Percentiles rank a stretch among this genome's conserved stretches.
phyloP scores from a whole-genome alignment of 2,113 vertebrate species.

The Alouatta palliata region DNA sequence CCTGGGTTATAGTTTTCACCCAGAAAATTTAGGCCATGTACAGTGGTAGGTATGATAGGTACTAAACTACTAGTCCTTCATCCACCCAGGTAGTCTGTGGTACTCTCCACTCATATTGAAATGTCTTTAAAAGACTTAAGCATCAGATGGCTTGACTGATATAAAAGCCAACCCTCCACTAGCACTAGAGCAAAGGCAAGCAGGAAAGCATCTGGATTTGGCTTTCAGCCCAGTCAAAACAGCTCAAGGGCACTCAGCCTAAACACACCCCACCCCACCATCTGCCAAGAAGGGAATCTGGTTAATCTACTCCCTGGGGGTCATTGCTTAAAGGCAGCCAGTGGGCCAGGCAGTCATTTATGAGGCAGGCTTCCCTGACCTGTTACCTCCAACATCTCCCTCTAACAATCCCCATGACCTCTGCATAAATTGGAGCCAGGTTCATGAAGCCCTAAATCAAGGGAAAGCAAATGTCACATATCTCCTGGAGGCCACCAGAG shows the following conservation, averaged over 20 bases:
- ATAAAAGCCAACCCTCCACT: background rate
- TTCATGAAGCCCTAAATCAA: background rate
- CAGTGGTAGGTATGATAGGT: background rate
- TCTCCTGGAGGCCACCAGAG: background rate
- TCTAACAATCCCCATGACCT: background rate
- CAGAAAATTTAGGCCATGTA: background rate
- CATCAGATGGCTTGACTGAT: background rate
- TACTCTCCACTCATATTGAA: background rate
- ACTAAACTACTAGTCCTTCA: background rate
- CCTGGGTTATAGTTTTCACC: background rate
- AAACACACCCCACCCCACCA: background rate
- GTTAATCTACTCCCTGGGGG: slow-evolving; percentile 20
- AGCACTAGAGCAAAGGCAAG: slow-evolving; percentile 9
- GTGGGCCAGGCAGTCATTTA: background rate
- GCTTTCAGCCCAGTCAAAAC: background rate
- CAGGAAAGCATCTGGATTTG: slow-evolving; percentile 13
- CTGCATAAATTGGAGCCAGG: background rate
- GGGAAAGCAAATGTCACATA: background rate
- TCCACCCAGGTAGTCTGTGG: background rate
- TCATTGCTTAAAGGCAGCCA: background rate
- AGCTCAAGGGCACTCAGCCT: background rate
- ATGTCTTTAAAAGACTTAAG: slow-evolving; percentile 5
- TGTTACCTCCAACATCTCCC: background rate
- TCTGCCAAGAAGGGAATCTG: background rate
- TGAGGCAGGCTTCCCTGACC: background rate